Evolutionary conservation across 2,797 vertebrate genomes (phyloP).

Genomic region (Poeciliopsis gracilis): DNA sequence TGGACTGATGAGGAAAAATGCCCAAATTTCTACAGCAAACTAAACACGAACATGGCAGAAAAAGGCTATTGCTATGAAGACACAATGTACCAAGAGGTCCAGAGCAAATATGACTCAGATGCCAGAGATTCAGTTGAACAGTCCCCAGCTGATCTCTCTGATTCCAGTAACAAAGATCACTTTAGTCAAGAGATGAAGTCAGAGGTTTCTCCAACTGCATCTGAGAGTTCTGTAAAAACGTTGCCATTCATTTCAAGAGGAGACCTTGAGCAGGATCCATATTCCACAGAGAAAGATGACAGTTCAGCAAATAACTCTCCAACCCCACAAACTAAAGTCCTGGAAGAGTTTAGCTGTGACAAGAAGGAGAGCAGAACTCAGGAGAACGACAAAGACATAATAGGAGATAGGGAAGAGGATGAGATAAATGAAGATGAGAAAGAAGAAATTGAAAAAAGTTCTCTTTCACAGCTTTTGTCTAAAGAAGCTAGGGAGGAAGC

Average conservation of each 20-base stretch:
- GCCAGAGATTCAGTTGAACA: conserved; percentile 68
- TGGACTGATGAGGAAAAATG: conserved; percentile 82
- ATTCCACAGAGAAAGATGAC: conserved; percentile 80
- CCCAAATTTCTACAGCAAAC: conserved; percentile 68
- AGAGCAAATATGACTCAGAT: conserved; percentile 77
- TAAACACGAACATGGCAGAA: conserved; percentile 68
- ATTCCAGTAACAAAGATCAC: conserved; percentile 72
- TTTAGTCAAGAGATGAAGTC: conserved; percentile 76
- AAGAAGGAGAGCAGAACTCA: conserved; percentile 61
- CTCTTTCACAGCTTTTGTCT: conserved; percentile 58
- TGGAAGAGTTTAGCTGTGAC: conserved; percentile 65
- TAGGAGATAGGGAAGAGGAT: conserved; percentile 27
- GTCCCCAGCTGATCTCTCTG: conserved; percentile 70
- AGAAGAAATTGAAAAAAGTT: conserved; percentile 61
- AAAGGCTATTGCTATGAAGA: conserved; percentile 76
- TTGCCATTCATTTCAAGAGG: conserved; percentile 75
- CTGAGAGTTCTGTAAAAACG: conserved; percentile 77
- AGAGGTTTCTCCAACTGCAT: conserved; percentile 75
- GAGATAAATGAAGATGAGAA: conserved; percentile 53
- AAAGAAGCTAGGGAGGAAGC: conserved; percentile 62
- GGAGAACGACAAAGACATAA: conserved; percentile 47
- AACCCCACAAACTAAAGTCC: conserved; percentile 60
- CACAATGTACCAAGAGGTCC: conserved; percentile 70
- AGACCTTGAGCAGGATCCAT: conserved; percentile 80
- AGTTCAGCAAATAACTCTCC: conserved; percentile 77